Conservation (phyloP, 2,888 invertebrate species). For the Rhodophaea formosa region DNA sequence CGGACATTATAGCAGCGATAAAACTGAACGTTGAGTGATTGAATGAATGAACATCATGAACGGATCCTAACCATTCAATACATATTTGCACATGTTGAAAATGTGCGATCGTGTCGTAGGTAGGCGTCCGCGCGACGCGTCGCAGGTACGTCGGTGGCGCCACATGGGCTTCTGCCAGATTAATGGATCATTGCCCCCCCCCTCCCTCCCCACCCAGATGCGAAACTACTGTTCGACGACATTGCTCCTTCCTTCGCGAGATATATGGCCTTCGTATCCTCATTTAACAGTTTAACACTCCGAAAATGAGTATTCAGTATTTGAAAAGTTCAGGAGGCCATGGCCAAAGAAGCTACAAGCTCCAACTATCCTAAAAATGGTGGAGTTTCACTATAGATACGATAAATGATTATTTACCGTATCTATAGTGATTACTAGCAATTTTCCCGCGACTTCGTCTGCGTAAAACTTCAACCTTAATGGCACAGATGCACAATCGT, state of each 20-base stretch:
- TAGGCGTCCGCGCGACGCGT: slow-evolving; percentile 78
- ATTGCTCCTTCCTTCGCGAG: slow-evolving; percentile 61
- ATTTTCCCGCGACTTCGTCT: no score
- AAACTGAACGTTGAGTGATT: slow-evolving; percentile 11
- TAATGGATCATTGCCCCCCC: slow-evolving; percentile 92
- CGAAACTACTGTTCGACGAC: slow-evolving; percentile 73
- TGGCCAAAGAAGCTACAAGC: not conserved
- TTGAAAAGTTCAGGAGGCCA: slow-evolving; percentile 10
- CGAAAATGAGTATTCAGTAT: slow-evolving; percentile 11
- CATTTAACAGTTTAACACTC: slow-evolving; percentile 20
- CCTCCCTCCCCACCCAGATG: slow-evolving; percentile 72
- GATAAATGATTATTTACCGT: no score
- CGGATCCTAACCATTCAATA: slow-evolving; percentile 17
- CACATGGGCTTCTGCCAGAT: slow-evolving; percentile 90
- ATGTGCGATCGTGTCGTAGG: slow-evolving; percentile 41
- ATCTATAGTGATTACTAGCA: no score
- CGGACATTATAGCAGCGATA: slow-evolving; percentile 10
- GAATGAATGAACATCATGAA: slow-evolving; percentile 14
- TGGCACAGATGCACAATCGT: no score
- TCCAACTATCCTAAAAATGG: not conserved
- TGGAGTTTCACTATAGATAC: no score
- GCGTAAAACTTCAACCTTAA: no score
- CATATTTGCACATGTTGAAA: slow-evolving; percentile 62
- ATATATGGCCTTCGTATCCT: slow-evolving; percentile 44
- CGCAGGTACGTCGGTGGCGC: slow-evolving; percentile 84